Evolutionary conservation across 2,113 vertebrate genomes (phyloP).

Genomic region (Psittacara wagleri): DNA sequence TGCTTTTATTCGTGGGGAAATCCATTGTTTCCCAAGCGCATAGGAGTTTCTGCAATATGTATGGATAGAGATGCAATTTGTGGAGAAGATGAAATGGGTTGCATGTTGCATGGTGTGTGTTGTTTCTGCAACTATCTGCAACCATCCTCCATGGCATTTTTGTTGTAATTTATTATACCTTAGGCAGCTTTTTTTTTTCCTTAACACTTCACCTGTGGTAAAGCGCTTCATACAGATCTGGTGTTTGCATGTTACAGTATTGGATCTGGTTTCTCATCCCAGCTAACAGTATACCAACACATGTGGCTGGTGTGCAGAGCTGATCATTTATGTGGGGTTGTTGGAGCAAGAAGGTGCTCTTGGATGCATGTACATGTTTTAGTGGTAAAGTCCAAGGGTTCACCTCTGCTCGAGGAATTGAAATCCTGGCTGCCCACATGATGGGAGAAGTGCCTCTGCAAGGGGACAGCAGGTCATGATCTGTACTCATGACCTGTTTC

Average conservation of each 20-base stretch:
- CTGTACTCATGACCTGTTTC: accelerated
- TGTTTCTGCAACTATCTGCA: not conserved
- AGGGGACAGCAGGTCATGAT: not conserved
- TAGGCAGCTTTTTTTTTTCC: not conserved
- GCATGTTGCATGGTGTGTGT: not conserved
- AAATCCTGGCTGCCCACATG: not conserved
- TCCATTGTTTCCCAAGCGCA: not conserved
- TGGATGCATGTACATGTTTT: not conserved
- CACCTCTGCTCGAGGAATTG: not conserved
- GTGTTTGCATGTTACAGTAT: not conserved
- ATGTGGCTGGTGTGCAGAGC: not conserved
- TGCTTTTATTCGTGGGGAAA: not conserved
- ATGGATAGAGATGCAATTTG: not conserved
- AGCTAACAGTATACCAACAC: not conserved
- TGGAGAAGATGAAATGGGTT: not conserved
- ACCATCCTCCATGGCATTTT: not conserved
- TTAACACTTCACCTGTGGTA: not conserved
- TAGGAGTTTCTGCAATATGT: not conserved
- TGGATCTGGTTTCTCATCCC: not conserved
- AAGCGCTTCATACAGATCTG: not conserved
- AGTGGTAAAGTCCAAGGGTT: not conserved
- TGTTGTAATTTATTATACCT: not conserved
- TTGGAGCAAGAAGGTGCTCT: not conserved
- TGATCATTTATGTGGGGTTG: not conserved
- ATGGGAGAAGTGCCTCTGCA: not conserved